Base-by-base conservation (phyloP, 2,797 vertebrate genomes). In the Lophius americanus region DNA sequence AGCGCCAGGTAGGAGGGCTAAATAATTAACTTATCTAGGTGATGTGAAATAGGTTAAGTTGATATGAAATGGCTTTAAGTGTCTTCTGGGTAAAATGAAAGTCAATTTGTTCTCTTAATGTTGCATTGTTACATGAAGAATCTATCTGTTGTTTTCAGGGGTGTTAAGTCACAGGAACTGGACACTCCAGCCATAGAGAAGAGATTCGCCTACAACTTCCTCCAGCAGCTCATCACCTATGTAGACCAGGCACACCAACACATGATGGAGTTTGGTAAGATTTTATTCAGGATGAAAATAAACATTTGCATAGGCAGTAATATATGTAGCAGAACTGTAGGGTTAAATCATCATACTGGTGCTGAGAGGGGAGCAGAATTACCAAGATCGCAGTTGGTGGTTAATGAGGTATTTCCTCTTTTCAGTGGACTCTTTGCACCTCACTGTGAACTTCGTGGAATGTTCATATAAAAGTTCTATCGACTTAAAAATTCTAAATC, bases 171-270 rank as follows among this genome's bases (percentile, higher is more conserved):
- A 9, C 92, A 96, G 82, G 97, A 98, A 63, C 83, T 98, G 69
- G 97, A 98, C 75, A 96, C 96, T 0, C 96, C 96, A 41, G 96
- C 96, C 5, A 98, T 98, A 63, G 97, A 98, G 85, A 98, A 98
- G 65, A 93, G 97, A 2, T 98, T 98, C 71, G 97, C 96, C 51
- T 98, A 98, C 85, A 97, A 95, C 63, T 96, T 98, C 68, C 95
- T 98, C 51, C 96, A 97, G 80, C 96, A 97, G 12, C 95, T 98
- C 72, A 97, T 97, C 84, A 93, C 94, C 60, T 97, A 96, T 0
- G 96, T 98, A 54, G 96, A 98, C 63, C 94, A 96, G 87, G 97
- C 97, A 2, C 96, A 98, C 70, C 91, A 95, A 43, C 96, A 97
- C 77, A 96, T 98, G 91, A 85, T 96, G 89, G 96, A 98, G 82